Conservation (phyloP, 1,140 invertebrate genomes). For the Thereuonema tuberculata region DNA sequence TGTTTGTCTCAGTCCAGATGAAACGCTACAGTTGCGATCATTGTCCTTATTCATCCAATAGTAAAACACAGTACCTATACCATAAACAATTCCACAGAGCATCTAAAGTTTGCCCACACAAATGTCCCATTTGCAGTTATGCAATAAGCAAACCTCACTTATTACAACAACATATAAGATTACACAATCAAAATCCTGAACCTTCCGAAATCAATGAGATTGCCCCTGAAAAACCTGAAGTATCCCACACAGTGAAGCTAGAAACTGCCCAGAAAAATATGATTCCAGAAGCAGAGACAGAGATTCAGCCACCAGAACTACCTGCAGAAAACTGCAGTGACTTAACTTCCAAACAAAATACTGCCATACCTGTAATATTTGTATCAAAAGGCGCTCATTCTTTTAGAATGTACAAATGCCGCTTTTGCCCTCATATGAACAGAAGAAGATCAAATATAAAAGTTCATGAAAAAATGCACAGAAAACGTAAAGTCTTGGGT, state of each 20-base stretch:
- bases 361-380: constrained; percentile 52
- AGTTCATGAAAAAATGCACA: constrained; percentile 76
- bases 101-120: constrained; percentile 45
- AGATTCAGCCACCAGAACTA: constrained; percentile 12
- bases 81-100: constrained; percentile 71
- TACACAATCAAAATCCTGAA: constrained; percentile 43
- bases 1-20: not conserved
- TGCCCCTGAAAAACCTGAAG: not conserved
- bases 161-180: constrained; percentile 57
- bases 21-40: constrained; percentile 52
- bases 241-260: not conserved
- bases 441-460: constrained; percentile 50
- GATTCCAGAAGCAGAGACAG: constrained; percentile 9
- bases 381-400: constrained; percentile 52
- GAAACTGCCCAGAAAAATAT: not conserved
- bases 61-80: constrained; percentile 67
- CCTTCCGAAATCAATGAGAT: not conserved
- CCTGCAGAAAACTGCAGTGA: constrained; percentile 6
- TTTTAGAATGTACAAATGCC: constrained; percentile 70
- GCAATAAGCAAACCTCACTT: constrained; percentile 64
- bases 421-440: constrained; percentile 70
- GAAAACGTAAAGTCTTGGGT: constrained; percentile 29
- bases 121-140: constrained; percentile 64
- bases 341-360: not conserved
- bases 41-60: constrained; percentile 67